Evolutionary conservation across 2,888 invertebrate species (phyloP), one percentile per base, ranked within the genome.

Genomic region (Drosophila cognata): DNA sequence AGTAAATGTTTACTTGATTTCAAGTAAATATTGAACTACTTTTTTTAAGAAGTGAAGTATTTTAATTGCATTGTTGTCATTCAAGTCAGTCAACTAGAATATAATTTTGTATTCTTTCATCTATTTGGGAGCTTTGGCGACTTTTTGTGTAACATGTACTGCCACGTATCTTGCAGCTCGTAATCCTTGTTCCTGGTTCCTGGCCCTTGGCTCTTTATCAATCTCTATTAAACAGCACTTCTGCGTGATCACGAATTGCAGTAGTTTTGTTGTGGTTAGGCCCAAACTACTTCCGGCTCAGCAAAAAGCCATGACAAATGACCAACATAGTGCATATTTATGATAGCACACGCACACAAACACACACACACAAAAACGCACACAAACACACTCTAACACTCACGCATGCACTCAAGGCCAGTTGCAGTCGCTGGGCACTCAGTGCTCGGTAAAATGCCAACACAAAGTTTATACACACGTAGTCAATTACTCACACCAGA

Each of bases 391-490:
- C 21, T 35, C 35, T 1, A 5, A 33, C 38, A 31, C 35, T 21
- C 50, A 33, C 41, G 59, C 28, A 60, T 62, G 73, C 60, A 71
- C 64, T 71, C 88, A 89, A 87, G 88, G 69, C 57, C 71, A 74
- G 80, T 36, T 76, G 78, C 64, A 68, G 55, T 67, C 58, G 67
- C 46, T 68, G 81, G 56, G 66, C 84, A 78, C 71, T 80, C 65
- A 70, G 41, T 69, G 57, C 68, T 78, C 73, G 65, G 73, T 81
- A 81, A 85, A 87, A 87, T 87, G 79, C 88, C 85, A 89, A 59
- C 79, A 81, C 79, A 89, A 89, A 89, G 74, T 87, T 87, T 87
- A 89, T 89, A 84, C 87, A 88, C 87, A 89, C 87, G 87, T 87
- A 87, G 87, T 87, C 87, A 87, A 87, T 87, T 87, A 87, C 87